These are phyloP conservation scores for Tenthredo scrophulariae DNA, from an alignment of 2,888 invertebrate species.

Conservation along the genomic window DNA sequence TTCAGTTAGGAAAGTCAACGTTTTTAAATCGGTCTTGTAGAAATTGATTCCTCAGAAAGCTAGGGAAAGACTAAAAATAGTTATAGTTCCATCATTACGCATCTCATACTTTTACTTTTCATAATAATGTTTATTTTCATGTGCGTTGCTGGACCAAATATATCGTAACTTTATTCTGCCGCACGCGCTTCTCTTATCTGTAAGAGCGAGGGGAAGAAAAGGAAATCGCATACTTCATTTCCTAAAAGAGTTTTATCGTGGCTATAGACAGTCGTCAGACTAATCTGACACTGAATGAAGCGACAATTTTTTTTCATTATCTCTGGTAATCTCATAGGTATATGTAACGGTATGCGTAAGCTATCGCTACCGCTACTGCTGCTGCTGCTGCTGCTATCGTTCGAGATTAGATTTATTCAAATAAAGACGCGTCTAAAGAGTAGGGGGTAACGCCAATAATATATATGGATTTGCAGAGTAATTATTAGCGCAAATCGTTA, in stretches of 20 bases:
- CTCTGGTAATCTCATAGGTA: background rate
- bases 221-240: background rate
- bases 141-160: background rate
- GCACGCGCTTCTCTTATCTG: background rate
- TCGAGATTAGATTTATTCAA: slow-evolving; percentile 30
- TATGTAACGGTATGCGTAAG: background rate
- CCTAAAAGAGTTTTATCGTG: background rate
- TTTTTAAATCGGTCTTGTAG: no score
- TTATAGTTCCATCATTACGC: background rate
- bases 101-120: background rate
- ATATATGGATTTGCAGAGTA: slow-evolving; percentile 14
- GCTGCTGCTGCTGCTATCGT: background rate
- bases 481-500: slow-evolving; percentile 14
- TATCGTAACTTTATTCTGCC: background rate
- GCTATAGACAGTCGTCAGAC: slow-evolving; percentile 6
- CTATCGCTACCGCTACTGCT: background rate
- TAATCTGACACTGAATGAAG: background rate
- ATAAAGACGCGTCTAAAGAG: background rate
- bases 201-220: background rate
- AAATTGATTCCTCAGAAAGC: no score
- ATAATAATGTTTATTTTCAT: background rate
- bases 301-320: background rate
- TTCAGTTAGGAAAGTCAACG: slow-evolving; percentile 3
- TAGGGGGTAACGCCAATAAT: slow-evolving; percentile 7
- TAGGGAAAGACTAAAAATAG: no score